Base-by-base conservation (phyloP, 23 tunicate species). In the Phallusia fumigata region DNA sequence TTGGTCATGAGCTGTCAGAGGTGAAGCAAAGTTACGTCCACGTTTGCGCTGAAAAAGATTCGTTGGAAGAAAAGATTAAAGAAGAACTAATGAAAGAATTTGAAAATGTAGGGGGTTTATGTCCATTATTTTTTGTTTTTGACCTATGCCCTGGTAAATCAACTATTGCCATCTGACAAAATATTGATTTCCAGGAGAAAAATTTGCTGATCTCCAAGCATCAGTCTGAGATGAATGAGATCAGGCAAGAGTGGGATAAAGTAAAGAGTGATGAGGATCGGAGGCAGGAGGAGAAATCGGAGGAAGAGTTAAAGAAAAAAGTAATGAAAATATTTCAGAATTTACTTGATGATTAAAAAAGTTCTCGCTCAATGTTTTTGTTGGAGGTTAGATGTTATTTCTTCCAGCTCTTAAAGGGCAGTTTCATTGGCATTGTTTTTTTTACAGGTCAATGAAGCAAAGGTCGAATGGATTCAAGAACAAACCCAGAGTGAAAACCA, bases 21-120 rank as follows among this genome's bases (percentile, higher is more conserved):
- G 97, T 92, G 72, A 92, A 92, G 50, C 91, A 87, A 35, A 92
- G 97, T 64, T 92, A 92, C 49, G 97, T 92, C 32, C 91, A 92
- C 65, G 86, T 92, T 65, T 92, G 97, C 65, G 80, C 97, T 0
- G 91, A 92, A 33, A 92, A 92, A 80, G 97, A 92, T 72, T 11
- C 22, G 6, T 33, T 87, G 65, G 85, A 80, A 44, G 80, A 75
- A 32, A 80, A 75, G 30, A 19, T 87, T 0, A 74, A 69, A 44
- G 35, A 79, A 32, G 87, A 92, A 76, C 30, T 72, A 33, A 85
- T 75, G 35, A 47, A 84, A 73, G 90, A 92, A 75, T 77, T 79
- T 52, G 86, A 87, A 64, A 45, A 84, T 76, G 97, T 92, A 24
- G 3, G 69, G 8, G 1, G 26, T 6, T 13, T 58, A 6, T 40